Base-by-base conservation (phyloP, 2,113 vertebrate species). In the Chitala chitala region DNA sequence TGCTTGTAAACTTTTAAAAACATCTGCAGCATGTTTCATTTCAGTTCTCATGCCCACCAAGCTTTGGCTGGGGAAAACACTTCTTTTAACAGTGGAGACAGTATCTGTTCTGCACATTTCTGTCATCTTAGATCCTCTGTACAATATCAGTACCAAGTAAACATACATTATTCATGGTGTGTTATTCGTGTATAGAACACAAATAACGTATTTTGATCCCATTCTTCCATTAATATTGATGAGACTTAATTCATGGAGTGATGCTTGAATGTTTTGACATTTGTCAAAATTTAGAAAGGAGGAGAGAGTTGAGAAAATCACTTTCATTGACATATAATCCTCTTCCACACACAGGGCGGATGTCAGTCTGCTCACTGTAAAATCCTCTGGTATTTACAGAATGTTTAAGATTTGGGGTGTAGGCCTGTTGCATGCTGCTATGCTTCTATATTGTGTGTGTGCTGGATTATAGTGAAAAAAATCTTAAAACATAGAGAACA, bases 341-440 rank as follows among this genome's bases (percentile, higher is more conserved):
- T 79, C 72, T 77, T 73, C 74, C 78, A 84, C 83, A 72, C 79
- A 79, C 78, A 82, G 84, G 84, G 89, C 86, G 88, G 86, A 89
- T 89, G 86, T 87, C 81, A 76, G 72, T 75, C 56, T 75, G 78
- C 82, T 88, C 89, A 87, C 87, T 89, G 88, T 84, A 84, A 86
- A 87, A 85, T 86, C 88, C 85, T 81, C 13, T 44, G 69, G 82
- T 79, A 71, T 77, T 83, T 59, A 48, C 69, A 36, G 78, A 76
- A 70, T 69, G 66, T 81, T 82, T 77, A 1, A 69, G 72, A 80
- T 77, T 80, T 75, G 48, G 44, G 12, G 56, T 64, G 72, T 65
- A 69, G 42, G 31, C 50, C n/a, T 51, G 20, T 40, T 36, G 26
- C 44, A 55, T 33, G 42, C 42, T 48, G 40, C 42, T 5, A 17